phyloP scores from a whole-genome alignment of 2,113 vertebrate species.

The Phalacrocorax pelagicus region DNA sequence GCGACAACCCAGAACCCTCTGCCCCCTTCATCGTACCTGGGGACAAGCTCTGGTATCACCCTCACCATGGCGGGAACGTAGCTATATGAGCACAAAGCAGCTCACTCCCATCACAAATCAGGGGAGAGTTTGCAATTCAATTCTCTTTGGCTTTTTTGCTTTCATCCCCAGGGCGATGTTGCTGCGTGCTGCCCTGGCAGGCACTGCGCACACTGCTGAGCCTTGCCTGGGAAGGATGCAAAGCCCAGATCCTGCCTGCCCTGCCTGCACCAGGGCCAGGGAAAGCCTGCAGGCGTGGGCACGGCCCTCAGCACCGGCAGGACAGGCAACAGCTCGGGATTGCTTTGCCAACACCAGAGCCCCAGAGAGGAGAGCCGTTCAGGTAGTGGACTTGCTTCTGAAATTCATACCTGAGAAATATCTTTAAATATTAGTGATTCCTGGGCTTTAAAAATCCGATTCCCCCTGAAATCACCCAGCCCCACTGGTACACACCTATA shows the following conservation, averaged over 20 bases:
- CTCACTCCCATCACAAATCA: not conserved
- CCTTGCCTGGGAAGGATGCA: not conserved
- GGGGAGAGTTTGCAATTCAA: not conserved
- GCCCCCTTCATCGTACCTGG: not conserved
- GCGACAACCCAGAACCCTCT: not conserved
- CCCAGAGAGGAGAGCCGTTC: accelerated
- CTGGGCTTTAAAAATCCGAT: not conserved
- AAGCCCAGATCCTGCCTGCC: not conserved
- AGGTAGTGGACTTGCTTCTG: not conserved
- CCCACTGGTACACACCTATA: accelerated
- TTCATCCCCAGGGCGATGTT: not conserved
- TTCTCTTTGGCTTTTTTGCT: not conserved
- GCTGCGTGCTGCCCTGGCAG: not conserved
- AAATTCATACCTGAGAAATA: not conserved
- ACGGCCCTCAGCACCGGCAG: accelerated
- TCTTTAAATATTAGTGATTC: not conserved
- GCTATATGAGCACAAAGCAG: not conserved
- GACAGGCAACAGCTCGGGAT: not conserved
- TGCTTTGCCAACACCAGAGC: not conserved
- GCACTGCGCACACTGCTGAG: accelerated
- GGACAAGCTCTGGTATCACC: not conserved
- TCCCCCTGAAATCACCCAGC: not conserved
- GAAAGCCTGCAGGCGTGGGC: not conserved
- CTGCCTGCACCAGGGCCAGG: not conserved
- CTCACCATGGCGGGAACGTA: accelerated